These are phyloP conservation scores for Drosophila anomalata DNA, from an alignment of 2,888 invertebrate genomes.

Conservation along the genomic window DNA sequence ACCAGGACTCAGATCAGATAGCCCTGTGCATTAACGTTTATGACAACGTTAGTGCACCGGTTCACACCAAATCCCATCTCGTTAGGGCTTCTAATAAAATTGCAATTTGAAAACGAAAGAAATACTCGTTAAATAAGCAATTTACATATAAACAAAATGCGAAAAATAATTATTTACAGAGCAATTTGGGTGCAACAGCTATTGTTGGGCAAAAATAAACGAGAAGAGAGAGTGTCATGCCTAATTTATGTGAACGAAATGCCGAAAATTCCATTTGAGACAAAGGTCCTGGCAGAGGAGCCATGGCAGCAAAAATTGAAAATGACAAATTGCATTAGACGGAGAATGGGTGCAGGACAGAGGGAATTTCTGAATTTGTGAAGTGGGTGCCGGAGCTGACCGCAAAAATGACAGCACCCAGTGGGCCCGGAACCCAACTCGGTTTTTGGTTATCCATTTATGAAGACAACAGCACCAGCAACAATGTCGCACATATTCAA, in stretches of 20 bases:
- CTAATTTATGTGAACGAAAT: conserved; percentile 70
- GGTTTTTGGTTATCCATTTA: conserved; percentile 45
- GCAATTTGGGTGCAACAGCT: conserved; percentile 41
- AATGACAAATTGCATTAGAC: conserved; percentile 77
- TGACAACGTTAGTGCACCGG: conserved; percentile 12
- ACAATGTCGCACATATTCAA: conserved; percentile 65
- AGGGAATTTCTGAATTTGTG: neutral
- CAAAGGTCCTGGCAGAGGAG: conserved; percentile 31
- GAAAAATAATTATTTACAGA: conserved; percentile 50
- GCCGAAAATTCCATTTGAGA: conserved; percentile 67
- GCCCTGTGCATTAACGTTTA: conserved; percentile 31
- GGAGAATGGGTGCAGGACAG: conserved; percentile 8
- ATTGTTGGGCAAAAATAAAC: conserved; percentile 10
- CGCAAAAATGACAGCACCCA: conserved; percentile 70
- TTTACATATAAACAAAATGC: conserved; percentile 43
- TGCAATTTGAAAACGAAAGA: conserved; percentile 13
- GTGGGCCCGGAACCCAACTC: conserved; percentile 50
- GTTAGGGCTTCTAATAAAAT: conserved; percentile 33
- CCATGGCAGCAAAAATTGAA: conserved; percentile 58
- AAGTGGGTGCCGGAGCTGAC: conserved; percentile 43
- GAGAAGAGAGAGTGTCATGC: conserved; percentile 5
- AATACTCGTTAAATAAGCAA: conserved; percentile 31
- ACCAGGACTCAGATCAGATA: conserved; percentile 28
- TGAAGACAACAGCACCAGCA: conserved; percentile 47
- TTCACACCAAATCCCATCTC: conserved; percentile 12